Percentiles rank a stretch among this genome's conserved stretches.
These are phyloP conservation scores for Lasioglossum lativentre DNA, from an alignment of 2,888 invertebrate genomes.

Conservation along the genomic window DNA sequence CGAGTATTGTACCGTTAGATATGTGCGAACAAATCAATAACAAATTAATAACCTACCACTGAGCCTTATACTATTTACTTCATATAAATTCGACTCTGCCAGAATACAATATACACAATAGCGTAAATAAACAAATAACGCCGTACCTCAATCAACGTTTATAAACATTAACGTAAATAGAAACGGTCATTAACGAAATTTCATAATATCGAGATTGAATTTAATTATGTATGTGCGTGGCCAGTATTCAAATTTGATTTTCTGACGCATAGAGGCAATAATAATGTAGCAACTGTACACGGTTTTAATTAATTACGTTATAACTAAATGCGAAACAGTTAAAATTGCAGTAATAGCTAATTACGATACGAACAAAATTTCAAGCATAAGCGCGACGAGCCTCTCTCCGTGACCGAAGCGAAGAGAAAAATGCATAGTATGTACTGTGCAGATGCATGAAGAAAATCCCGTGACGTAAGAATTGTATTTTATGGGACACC, in stretches of 20 bases:
- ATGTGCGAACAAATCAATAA: not conserved
- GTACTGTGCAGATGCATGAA: too few relatives aligned
- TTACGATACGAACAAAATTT: not conserved
- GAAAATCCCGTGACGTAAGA: not conserved
- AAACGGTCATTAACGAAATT: not conserved
- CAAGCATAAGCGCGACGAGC: not conserved
- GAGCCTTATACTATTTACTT: not conserved
- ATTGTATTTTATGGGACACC: not conserved
- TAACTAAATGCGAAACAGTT: not conserved
- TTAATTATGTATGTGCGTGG: not conserved
- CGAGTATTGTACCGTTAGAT: not conserved
- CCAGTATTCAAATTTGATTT: not conserved
- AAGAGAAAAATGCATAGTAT: too few relatives aligned
- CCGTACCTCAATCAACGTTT: not conserved
- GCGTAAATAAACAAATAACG: not conserved
- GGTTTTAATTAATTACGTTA: not conserved
- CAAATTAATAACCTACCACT: not conserved
- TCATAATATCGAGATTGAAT: not conserved
- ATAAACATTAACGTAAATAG: not conserved
- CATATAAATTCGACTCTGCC: not conserved
- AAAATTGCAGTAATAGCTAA: not conserved
- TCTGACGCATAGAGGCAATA: not conserved
- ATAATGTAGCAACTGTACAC: not conserved
- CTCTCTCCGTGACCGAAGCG: not conserved
- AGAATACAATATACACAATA: not conserved